Base-by-base conservation (phyloP, 2,797 vertebrate genomes). In the Atherinosoma microstoma region DNA sequence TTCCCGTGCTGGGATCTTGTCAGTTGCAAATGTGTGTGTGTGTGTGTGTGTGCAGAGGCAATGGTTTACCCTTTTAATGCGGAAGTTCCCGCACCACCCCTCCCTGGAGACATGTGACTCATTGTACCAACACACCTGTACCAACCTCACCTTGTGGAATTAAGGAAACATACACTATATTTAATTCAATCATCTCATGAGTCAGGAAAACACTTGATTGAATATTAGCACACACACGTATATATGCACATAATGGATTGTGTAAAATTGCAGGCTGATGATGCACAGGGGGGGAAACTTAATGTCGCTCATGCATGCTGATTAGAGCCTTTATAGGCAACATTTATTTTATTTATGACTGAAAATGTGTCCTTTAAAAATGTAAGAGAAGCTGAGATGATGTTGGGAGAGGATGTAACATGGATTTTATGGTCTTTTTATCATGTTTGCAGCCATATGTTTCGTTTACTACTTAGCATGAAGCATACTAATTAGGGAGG, bases 91-190 rank as follows among this genome's bases (percentile, higher is more conserved):
- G 27, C 27, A 15, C 53, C 53, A 8, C 15, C 53, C 5, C 54
- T 20, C 32, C 30, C 58, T 9, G 18, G 59, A 80, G 71, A 67
- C 70, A 32, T 70, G 59, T 86, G 80, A 85, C 64, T 83, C 75
- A 80, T 76, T 88, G 78, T 53, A 57, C 77, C 68, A 88, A 79
- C 76, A 82, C 86, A 90, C 81, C 84, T 89, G 86, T 22, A 27
- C 74, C 69, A 59, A 42, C 71, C 58, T 61, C 15, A 2, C 70
- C 62, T 74, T 66, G 66, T 38, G 12, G 75, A 75, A 83, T 87
- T 81, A 74, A 60, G 64, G 60, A 64, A 84, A 56, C 6, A 24
- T 58, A 18, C 27, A 8, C 20, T 47, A 47, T n/a, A 47, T 20
- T 47, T 47, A 47, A 47, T 51, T 73, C 72, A n/a, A 60, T 78